These are phyloP conservation scores for Phalloptychus januarius DNA, from an alignment of 2,797 vertebrate genomes.

Conservation along the genomic window DNA sequence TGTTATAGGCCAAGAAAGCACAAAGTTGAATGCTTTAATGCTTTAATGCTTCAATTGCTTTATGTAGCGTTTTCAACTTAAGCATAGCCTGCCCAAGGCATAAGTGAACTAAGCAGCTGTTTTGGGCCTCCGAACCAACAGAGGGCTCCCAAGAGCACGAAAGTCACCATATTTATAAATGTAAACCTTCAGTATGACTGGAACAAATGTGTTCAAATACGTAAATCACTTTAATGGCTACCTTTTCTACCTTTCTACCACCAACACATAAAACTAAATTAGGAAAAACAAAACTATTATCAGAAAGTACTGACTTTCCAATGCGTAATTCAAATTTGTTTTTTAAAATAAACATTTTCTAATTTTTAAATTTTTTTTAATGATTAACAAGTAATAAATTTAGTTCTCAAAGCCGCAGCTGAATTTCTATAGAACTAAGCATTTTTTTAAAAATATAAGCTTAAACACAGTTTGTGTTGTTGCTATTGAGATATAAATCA, in stretches of 20 bases:
- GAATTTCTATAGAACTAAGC: neutral
- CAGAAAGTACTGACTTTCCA: neutral
- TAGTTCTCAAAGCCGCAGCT: neutral
- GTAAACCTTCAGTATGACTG: neutral
- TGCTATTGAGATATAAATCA: neutral
- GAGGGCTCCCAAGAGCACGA: neutral
- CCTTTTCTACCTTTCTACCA: neutral
- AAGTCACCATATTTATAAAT: neutral
- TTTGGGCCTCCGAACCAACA: neutral
- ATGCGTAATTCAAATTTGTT: neutral
- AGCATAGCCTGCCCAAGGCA: neutral
- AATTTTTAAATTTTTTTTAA: neutral
- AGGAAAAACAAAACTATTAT: neutral
- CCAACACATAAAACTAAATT: neutral
- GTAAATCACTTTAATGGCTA: neutral
- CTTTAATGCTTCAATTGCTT: too few species aligned
- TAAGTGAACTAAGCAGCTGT: neutral
- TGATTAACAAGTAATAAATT: neutral
- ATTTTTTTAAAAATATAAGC: neutral
- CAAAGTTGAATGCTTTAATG: neutral
- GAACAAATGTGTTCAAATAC: neutral
- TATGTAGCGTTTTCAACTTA: neutral
- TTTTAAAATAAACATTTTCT: neutral
- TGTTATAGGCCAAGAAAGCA: neutral
- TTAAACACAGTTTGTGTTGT: neutral